Conservation (phyloP, 1,140 invertebrate genomes). For the Mesaphorura yosii region DNA sequence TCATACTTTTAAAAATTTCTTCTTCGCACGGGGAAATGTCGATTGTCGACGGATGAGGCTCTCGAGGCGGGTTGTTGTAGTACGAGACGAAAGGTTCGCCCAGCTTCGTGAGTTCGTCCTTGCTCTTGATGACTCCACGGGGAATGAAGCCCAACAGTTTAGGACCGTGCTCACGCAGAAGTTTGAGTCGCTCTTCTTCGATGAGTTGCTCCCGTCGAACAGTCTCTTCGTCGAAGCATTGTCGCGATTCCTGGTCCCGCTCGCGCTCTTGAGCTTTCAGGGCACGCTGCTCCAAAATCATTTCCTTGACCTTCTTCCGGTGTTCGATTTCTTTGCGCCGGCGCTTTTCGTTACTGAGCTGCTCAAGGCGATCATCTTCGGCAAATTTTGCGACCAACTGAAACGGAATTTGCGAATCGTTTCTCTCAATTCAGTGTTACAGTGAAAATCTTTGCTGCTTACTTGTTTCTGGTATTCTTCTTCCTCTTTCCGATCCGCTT, state of each 20-base stretch:
- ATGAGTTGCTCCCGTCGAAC: constrained; percentile 17
- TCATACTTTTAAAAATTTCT: constrained; percentile 24
- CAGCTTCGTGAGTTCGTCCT: constrained; percentile 21
- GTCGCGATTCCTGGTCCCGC: constrained; percentile 10
- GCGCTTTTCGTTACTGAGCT: constrained; percentile 18
- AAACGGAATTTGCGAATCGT: background rate
- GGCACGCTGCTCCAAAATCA: constrained; percentile 27
- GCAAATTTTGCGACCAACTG: constrained; percentile 30
- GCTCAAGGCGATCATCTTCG: constrained; percentile 30
- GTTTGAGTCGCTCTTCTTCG: constrained; percentile 17
- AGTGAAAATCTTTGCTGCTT: background rate
- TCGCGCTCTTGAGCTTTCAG: constrained; percentile 24
- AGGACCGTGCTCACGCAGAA: constrained; percentile 24
- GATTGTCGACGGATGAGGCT: constrained; percentile 21
- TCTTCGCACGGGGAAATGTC: constrained; percentile 25
- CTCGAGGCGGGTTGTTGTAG: constrained; percentile 16
- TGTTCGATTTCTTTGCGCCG: constrained; percentile 25
- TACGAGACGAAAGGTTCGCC: constrained; percentile 27
- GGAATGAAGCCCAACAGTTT: constrained; percentile 28
- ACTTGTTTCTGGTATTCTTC: constrained; percentile 24
- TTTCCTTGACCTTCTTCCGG: constrained; percentile 26
- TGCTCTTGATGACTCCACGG: constrained; percentile 22
- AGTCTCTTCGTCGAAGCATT: constrained; percentile 24
- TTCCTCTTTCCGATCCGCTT: constrained; percentile 21
- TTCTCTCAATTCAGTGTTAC: background rate